A percentile compares a stretch with the other conserved stretches of the same genome.
Conservation (phyloP, 2,113 vertebrate species). For the Dissostichus mawsoni region DNA sequence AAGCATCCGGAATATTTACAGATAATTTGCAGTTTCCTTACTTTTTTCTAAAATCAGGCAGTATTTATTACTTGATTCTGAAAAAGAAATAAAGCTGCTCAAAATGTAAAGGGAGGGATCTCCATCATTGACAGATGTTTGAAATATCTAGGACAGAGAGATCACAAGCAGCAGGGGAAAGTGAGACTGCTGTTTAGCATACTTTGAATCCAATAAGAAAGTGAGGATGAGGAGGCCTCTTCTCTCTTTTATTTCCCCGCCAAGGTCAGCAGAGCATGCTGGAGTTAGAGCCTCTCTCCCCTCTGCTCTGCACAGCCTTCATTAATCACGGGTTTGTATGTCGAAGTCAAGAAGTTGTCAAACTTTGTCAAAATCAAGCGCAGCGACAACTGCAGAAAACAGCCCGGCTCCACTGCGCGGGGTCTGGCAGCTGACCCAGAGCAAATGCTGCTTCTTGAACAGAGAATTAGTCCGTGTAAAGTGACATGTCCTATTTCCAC, state of each 20-base stretch:
- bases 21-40: not conserved
- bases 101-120: not conserved
- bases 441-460: conserved; percentile 79
- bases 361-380: conserved; percentile 89
- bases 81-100: not conserved
- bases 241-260: not conserved
- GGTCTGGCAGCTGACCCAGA: conserved; percentile 88
- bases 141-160: not conserved
- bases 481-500: conserved; percentile 81
- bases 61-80: not conserved
- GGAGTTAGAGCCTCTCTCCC: conserved; percentile 54
- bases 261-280: conserved; percentile 71
- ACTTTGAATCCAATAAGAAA: not conserved
- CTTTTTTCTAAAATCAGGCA: not conserved
- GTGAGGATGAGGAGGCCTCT: conserved; percentile 6
- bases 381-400: conserved; percentile 67
- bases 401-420: conserved; percentile 58
- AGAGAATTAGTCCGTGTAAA: conserved; percentile 80
- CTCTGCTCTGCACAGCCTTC: conserved; percentile 72
- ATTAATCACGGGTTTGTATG: conserved; percentile 83
- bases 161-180: not conserved
- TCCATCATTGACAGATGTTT: not conserved
- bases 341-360: conserved; percentile 92
- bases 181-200: not conserved
- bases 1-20: not conserved